Conservation (phyloP, 2,888 invertebrate genomes). For the Pseudococcus viburni region DNA sequence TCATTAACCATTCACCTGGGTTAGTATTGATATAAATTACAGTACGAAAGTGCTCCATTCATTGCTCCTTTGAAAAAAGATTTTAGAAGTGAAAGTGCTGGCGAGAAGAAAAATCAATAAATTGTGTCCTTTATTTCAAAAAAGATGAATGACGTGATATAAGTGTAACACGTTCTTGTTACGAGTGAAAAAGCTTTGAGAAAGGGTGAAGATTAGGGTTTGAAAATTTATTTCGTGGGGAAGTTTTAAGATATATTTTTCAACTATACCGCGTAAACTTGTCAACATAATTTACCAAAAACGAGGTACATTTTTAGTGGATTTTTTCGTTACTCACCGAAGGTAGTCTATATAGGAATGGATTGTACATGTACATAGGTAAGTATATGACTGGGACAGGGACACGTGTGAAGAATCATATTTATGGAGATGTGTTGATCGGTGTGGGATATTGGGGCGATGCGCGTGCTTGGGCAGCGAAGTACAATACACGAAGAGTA, state of each 20-base stretch:
- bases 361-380: background rate
- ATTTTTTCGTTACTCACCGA: background rate
- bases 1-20: background rate
- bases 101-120: constrained; percentile 42
- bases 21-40: background rate
- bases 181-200: constrained; percentile 43
- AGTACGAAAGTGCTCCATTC: background rate
- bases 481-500: background rate
- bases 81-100: background rate
- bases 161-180: constrained; percentile 52
- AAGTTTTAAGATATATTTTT: constrained; percentile 48
- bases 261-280: constrained; percentile 28
- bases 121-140: constrained; percentile 40
- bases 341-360: background rate
- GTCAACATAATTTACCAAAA: constrained; percentile 47
- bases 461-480: background rate
- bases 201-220: constrained; percentile 34
- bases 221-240: constrained; percentile 41
- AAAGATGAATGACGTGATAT: constrained; percentile 52
- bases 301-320: constrained; percentile 42
- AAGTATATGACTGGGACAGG: background rate
- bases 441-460: background rate
- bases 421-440: background rate
- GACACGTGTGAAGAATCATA: constrained; percentile 26
- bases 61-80: constrained; percentile 7